These are phyloP conservation scores for Acrossocheilus fasciatus DNA, from an alignment of 2,797 vertebrate species.

Conservation along the genomic window DNA sequence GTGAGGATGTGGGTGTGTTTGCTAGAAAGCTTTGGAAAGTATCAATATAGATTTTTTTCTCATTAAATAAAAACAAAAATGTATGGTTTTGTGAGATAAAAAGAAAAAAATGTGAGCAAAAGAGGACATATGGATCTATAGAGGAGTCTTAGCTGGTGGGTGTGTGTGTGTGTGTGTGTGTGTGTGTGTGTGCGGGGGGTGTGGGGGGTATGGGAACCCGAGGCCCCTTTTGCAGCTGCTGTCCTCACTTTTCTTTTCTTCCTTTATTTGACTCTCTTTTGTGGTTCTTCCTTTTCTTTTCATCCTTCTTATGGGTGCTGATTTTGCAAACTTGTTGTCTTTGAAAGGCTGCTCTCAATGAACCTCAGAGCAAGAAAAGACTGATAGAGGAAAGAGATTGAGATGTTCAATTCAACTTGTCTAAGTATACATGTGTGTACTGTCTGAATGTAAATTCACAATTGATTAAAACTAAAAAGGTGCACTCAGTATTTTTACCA, in stretches of 20 bases:
- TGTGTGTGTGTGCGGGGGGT: neutral
- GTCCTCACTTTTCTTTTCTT: slow-evolving; percentile 54
- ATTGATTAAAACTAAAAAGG: neutral
- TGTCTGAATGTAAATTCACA: neutral
- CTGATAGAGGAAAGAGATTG: slow-evolving; percentile 19
- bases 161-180: neutral
- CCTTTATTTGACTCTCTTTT: slow-evolving; percentile 52
- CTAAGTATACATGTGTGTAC: neutral
- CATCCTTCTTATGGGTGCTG: slow-evolving; percentile 14
- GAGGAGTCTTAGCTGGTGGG: slow-evolving; percentile 16
- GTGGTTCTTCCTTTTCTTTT: slow-evolving; percentile 45
- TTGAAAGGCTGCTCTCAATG: slow-evolving; percentile 48
- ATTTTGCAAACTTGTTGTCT: slow-evolving; percentile 35
- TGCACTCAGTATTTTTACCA: neutral
- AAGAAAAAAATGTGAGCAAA: neutral
- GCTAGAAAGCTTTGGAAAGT: neutral
- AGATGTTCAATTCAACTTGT: slow-evolving; percentile 25
- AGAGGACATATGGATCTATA: neutral
- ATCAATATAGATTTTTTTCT: neutral
- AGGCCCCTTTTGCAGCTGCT: slow-evolving; percentile 54
- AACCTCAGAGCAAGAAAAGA: slow-evolving; percentile 38
- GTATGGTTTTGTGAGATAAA: neutral
- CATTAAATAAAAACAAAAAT: neutral
- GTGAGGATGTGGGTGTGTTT: neutral
- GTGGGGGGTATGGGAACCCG: slow-evolving; percentile 41